A percentile compares a stretch with the other conserved stretches of the same genome.
Conservation (phyloP, 2,797 vertebrate species). For the Octomys mimax region DNA sequence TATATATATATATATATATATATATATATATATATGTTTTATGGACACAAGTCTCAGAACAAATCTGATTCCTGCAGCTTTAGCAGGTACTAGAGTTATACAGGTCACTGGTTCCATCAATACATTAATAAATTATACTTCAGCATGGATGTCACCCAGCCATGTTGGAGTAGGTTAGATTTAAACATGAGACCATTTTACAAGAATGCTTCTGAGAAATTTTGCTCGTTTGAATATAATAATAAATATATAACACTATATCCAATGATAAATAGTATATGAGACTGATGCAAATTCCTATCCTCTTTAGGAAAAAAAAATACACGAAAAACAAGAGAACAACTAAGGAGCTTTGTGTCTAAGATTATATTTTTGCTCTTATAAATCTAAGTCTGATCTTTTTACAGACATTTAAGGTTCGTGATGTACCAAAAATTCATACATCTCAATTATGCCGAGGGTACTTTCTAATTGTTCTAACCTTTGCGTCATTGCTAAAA, state of each 20-base stretch:
- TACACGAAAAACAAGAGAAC: not conserved
- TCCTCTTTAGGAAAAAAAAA: not conserved
- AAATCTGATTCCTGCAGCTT: conserved; percentile 64
- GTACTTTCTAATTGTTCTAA: conserved; percentile 79
- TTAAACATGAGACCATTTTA: conserved; percentile 46
- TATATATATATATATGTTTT: conserved; percentile 22
- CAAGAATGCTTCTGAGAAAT: not conserved
- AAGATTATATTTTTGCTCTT: conserved; percentile 23
- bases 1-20: not conserved
- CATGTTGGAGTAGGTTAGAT: conserved; percentile 23
- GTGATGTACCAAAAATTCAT: conserved; percentile 51
- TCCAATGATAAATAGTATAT: not conserved
- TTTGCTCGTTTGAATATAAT: conserved; percentile 18
- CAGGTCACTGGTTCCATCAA: conserved; percentile 75
- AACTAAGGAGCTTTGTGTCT: not conserved
- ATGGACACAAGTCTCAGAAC: conserved; percentile 49
- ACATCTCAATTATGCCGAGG: conserved; percentile 54
- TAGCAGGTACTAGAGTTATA: conserved; percentile 59
- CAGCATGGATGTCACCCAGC: conserved; percentile 71
- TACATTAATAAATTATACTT: conserved; percentile 81
- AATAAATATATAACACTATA: conserved; percentile 18
- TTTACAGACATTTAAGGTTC: not conserved
- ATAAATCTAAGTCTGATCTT: conserved; percentile 47
- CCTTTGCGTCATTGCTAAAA: conserved; percentile 71
- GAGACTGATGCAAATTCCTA: not conserved